Base-by-base conservation (phyloP, 2,888 invertebrate species). In the Crocallis elinguaria region DNA sequence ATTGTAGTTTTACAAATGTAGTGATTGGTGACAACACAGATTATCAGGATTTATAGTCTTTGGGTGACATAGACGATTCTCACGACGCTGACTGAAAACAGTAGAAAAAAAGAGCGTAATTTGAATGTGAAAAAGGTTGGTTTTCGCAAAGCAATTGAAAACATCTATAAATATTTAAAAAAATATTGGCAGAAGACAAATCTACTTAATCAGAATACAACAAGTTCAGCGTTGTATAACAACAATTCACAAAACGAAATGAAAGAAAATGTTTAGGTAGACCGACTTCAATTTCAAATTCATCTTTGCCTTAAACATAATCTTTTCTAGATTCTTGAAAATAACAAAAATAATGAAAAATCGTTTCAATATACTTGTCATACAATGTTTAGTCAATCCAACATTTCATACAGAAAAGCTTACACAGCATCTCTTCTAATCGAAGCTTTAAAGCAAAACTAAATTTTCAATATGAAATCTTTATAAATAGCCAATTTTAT, bases 51-150 rank as follows among this genome's bases (percentile, higher is more conserved):
- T n/a, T n/a, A n/a, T n/a, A n/a, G n/a, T n/a, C n/a, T n/a, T n/a
- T n/a, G n/a, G n/a, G n/a, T n/a, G 6, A 23, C 6, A 23, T 6
- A 8, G 23, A 8, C 8, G 23, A 6, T 23, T 1, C 6, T 23
- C 2, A 8, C 1, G 23, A 23, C 8, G 6, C 6, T 23, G 23
- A 23, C 5, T 5, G 5, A 7, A 23, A 5, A 1, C 7, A 9
- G n/a, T n/a, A n/a, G 1, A n/a, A 25, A 25, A 9, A 25, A 8
- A n/a, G 9, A 25, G n/a, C 9, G 2, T 9, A 2, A 16, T 7
- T n/a, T 48, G 11, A 9, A n/a, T 49, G 64, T 59, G 57, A 51
- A 61, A 60, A 44, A 25, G 64, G 64, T 64, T 64, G 64, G 64
- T 51, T 60, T 64, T 64, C 55, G 57, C 59, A 46, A 41, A 30